phyloP scores from a whole-genome alignment of 2,797 vertebrate genomes.

The Argentina silus region DNA sequence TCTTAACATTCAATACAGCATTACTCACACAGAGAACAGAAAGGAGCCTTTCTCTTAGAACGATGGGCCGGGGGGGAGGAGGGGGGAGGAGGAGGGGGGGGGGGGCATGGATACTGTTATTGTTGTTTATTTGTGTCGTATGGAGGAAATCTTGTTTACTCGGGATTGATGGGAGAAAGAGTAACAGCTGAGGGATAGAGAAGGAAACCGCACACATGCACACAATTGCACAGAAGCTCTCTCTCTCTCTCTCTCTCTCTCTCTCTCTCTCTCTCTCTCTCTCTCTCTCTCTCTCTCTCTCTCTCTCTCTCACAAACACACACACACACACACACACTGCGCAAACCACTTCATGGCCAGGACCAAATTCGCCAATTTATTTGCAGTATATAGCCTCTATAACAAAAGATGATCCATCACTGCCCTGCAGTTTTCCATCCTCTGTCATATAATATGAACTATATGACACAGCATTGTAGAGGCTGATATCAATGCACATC shows the following conservation, averaged over 20 bases:
- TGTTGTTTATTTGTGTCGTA: background rate
- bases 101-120: background rate
- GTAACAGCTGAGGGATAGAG: too few relatives aligned
- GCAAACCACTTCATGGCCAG: too few relatives aligned
- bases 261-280: too few relatives aligned
- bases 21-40: background rate
- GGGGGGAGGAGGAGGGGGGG: background rate
- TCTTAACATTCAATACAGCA: background rate
- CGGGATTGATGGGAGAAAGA: too few relatives aligned
- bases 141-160: too few relatives aligned
- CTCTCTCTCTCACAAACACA: too few relatives aligned
- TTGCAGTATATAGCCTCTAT: background rate
- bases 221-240: too few relatives aligned
- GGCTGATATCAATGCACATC: conserved; percentile 34
- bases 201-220: too few relatives aligned
- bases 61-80: too few relatives aligned
- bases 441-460: conserved; percentile 28
- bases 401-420: background rate
- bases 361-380: too few relatives aligned
- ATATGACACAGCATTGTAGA: conserved; percentile 36
- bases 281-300: too few relatives aligned
- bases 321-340: too few relatives aligned
- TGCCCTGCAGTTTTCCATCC: background rate
- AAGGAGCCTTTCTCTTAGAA: background rate
- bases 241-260: background rate